phyloP scores from a whole-genome alignment of 2,888 invertebrate species.

The Hemicrepidius hirtus region DNA sequence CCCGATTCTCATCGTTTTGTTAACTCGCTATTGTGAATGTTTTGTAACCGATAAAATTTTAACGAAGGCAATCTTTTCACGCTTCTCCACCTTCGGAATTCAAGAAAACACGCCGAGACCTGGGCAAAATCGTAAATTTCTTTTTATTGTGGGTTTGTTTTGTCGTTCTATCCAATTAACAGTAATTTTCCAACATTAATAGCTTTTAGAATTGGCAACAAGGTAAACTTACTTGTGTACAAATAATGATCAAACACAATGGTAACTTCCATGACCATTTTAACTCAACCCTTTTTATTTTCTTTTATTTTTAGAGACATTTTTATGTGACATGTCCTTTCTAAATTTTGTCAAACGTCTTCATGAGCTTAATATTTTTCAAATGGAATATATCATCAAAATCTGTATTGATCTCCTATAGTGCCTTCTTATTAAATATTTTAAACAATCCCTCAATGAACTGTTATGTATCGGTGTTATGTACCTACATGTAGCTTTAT shows the following conservation, averaged over 20 bases:
- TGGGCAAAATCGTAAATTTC: constrained; percentile 37
- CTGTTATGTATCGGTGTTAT: too few relatives aligned
- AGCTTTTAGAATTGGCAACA: constrained; percentile 10
- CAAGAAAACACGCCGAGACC: constrained; percentile 1
- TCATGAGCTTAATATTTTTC: too few relatives aligned
- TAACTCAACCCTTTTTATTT: background rate
- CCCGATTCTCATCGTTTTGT: constrained; percentile 25
- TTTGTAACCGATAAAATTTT: constrained; percentile 22
- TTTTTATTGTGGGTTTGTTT: constrained; percentile 38
- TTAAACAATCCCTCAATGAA: too few relatives aligned
- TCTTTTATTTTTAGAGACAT: background rate
- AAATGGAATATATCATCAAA: too few relatives aligned
- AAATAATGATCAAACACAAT: background rate
- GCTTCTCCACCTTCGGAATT: background rate
- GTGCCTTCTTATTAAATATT: too few relatives aligned
- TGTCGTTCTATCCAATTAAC: constrained; percentile 34
- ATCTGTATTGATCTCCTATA: too few relatives aligned
- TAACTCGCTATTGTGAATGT: constrained; percentile 13
- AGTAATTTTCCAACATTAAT: constrained; percentile 39
- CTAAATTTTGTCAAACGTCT: too few relatives aligned
- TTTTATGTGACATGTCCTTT: too few relatives aligned
- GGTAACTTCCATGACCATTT: background rate
- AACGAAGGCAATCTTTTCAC: constrained; percentile 21
- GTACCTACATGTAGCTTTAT: too few relatives aligned
- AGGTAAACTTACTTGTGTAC: constrained; percentile 20